These are phyloP conservation scores for Pangasius sanitwongsei DNA, from an alignment of 2,797 vertebrate genomes.

Conservation along the genomic window DNA sequence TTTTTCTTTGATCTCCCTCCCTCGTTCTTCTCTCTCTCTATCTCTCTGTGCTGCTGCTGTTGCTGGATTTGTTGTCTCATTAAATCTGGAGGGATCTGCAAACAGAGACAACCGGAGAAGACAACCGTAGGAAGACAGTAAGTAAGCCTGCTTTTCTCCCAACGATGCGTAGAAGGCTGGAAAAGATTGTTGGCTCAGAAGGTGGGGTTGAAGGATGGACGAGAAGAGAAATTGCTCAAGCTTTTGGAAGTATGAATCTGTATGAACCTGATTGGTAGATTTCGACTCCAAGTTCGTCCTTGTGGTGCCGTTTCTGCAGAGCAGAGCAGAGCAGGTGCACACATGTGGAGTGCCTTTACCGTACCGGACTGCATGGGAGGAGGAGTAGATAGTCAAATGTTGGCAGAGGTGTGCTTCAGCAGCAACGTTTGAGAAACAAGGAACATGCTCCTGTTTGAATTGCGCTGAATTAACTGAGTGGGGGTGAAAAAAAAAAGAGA, in stretches of 20 bases:
- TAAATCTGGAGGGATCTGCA: constrained; percentile 63
- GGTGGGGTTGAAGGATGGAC: constrained; percentile 9
- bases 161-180: constrained; percentile 12
- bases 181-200: constrained; percentile 49
- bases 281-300: neutral
- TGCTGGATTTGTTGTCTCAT: constrained; percentile 54
- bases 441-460: neutral
- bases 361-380: constrained; percentile 14
- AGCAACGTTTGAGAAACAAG: neutral
- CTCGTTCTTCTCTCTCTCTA: constrained; percentile 36
- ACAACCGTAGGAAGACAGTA: constrained; percentile 72
- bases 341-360: constrained; percentile 22
- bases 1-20: constrained; percentile 44
- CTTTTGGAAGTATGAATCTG: constrained; percentile 3
- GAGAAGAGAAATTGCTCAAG: neutral
- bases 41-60: constrained; percentile 38
- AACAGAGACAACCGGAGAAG: constrained; percentile 44
- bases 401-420: neutral
- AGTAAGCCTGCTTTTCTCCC: constrained; percentile 63
- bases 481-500: neutral
- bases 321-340: constrained; percentile 10
- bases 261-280: constrained; percentile 18
- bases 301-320: constrained; percentile 19
- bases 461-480: neutral
- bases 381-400: neutral